phyloP scores from a whole-genome alignment of 2,888 invertebrate species.

The Labia minor region DNA sequence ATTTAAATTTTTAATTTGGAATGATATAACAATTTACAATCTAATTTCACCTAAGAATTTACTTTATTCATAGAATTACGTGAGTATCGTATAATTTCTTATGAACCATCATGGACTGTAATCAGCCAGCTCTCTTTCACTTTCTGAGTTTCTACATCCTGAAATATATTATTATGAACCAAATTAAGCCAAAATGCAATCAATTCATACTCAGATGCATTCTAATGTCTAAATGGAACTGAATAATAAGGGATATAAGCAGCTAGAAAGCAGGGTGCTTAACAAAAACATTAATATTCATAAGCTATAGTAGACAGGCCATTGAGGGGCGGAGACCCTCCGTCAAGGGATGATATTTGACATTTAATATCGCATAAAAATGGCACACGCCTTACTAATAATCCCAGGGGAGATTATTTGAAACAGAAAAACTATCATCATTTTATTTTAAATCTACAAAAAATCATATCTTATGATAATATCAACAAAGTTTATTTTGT shows the following conservation, averaged over 20 bases:
- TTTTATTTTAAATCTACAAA: too few species aligned
- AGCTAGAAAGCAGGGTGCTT: background rate
- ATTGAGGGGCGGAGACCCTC: background rate
- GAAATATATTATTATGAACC: background rate
- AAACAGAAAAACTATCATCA: too few species aligned
- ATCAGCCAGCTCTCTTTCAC: too few species aligned
- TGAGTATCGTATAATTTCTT: too few species aligned
- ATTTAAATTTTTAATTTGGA: too few species aligned
- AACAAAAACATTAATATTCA: background rate
- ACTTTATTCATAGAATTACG: too few species aligned
- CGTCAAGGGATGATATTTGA: background rate
- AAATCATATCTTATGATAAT: too few species aligned
- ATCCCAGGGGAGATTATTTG: background rate
- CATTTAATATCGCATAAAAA: constrained; percentile 13
- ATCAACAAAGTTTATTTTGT: too few species aligned
- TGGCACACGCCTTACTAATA: constrained; percentile 4
- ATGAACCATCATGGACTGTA: too few species aligned
- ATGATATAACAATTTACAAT: too few species aligned
- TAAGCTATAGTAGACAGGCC: background rate
- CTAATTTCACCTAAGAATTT: too few species aligned
- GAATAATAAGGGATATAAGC: background rate
- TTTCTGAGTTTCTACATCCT: too few species aligned
- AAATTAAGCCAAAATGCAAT: constrained; percentile 5
- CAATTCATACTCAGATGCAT: constrained; percentile 5
- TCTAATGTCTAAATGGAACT: constrained; percentile 1